phyloP scores from a whole-genome alignment of 2,888 invertebrate genomes.

The Mylabris sibirica region DNA sequence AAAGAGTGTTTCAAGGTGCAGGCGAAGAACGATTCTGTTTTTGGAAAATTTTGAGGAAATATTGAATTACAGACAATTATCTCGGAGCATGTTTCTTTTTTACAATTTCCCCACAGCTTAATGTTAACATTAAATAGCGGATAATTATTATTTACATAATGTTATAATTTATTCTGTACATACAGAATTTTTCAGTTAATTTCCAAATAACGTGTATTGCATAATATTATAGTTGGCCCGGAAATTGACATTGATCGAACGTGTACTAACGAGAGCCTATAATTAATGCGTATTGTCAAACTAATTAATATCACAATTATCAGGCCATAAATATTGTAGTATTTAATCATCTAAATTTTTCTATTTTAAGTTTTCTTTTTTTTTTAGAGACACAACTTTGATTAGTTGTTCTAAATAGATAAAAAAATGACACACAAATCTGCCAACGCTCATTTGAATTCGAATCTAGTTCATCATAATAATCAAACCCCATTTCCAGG shows the following conservation, averaged over 20 bases:
- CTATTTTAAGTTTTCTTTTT: neutral
- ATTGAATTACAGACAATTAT: too few species aligned
- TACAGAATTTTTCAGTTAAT: constrained; percentile 31
- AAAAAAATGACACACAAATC: neutral
- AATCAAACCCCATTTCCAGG: neutral
- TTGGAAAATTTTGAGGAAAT: too few species aligned
- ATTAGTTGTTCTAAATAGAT: too few species aligned
- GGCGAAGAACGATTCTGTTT: too few species aligned
- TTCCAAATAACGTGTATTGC: constrained; percentile 31
- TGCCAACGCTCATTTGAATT: neutral
- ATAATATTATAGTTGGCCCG: constrained; percentile 22
- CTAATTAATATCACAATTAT: constrained; percentile 22
- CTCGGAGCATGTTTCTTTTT: too few species aligned
- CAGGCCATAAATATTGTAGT: constrained; percentile 24
- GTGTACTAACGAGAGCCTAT: constrained; percentile 26
- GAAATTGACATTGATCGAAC: constrained; percentile 36
- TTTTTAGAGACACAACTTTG: too few species aligned
- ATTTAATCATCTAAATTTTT: neutral
- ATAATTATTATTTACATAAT: neutral
- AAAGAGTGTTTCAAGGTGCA: too few species aligned
- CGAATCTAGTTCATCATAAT: neutral
- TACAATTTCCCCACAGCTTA: too few species aligned
- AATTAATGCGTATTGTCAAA: constrained; percentile 26
- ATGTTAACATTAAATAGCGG: constrained; percentile 8
- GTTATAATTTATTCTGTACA: neutral